A percentile compares a stretch with the other conserved stretches of the same genome.
These are phyloP conservation scores for Erythrolamprus reginae DNA, from an alignment of 2,113 vertebrate genomes.

Conservation along the genomic window DNA sequence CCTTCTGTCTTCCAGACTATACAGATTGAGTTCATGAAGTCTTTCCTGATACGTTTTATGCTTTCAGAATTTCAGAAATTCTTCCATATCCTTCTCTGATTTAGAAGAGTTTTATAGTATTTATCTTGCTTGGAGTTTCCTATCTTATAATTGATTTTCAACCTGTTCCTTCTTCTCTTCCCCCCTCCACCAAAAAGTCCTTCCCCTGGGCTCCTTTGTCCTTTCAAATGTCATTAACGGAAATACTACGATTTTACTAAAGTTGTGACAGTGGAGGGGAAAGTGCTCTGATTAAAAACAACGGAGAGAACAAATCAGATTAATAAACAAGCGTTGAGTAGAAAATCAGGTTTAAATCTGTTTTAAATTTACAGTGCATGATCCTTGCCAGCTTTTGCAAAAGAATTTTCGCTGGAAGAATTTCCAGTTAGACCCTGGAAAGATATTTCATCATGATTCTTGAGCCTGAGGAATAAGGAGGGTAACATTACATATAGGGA, in stretches of 20 bases:
- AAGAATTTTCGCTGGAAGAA: background rate
- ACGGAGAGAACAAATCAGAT: background rate
- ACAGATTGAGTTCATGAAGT: too few species aligned
- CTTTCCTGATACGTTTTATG: too few species aligned
- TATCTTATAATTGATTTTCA: background rate
- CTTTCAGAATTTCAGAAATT: too few species aligned
- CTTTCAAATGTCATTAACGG: background rate
- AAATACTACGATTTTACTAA: background rate
- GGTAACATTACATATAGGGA: background rate
- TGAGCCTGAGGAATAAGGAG: background rate
- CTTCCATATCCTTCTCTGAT: background rate
- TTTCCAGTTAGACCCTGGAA: background rate
- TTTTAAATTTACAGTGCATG: background rate
- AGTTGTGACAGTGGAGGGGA: background rate
- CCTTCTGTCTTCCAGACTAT: too few species aligned
- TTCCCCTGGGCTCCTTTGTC: background rate
- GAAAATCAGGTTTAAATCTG: constrained; percentile 5
- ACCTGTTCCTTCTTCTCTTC: background rate
- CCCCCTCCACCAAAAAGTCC: fast-evolving
- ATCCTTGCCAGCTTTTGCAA: background rate
- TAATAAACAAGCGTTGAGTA: background rate
- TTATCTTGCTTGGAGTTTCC: background rate
- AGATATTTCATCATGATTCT: background rate
- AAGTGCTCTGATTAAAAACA: background rate
- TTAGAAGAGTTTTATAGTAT: background rate